Evolutionary conservation across 1,140 invertebrate genomes (phyloP).

Genomic region (Drosophila sp.): DNA sequence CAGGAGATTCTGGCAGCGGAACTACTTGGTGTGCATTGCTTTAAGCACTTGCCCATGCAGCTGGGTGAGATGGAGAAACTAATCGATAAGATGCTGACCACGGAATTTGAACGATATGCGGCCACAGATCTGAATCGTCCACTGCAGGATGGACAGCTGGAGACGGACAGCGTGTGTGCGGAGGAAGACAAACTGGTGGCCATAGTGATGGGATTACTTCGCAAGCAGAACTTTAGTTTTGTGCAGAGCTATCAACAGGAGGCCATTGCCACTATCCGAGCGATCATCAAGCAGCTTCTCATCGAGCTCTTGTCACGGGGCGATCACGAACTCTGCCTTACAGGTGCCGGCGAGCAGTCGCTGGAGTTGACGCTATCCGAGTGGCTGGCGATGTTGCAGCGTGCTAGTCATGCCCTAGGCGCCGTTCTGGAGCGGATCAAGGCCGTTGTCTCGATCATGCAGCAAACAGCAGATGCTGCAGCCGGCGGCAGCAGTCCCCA

Average conservation of each 20-base stretch:
- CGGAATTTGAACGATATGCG: constrained; percentile 97
- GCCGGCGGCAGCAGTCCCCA: constrained; percentile 83
- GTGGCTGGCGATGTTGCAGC: constrained; percentile 91
- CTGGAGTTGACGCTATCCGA: constrained; percentile 89
- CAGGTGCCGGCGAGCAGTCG: constrained; percentile 89
- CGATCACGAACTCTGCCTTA: constrained; percentile 88
- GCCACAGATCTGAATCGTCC: constrained; percentile 96
- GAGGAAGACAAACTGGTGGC: constrained; percentile 94
- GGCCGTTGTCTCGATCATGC: constrained; percentile 90
- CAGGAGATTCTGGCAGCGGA: constrained; percentile 97
- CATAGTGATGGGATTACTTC: constrained; percentile 94
- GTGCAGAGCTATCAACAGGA: constrained; percentile 95
- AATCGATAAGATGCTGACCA: constrained; percentile 98
- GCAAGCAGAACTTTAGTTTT: constrained; percentile 94
- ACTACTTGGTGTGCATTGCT: constrained; percentile 95
- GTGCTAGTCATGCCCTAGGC: constrained; percentile 89
- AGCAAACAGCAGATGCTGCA: constrained; percentile 87
- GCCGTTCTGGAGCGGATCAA: constrained; percentile 88
- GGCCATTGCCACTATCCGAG: constrained; percentile 94
- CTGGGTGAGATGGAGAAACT: constrained; percentile 98
- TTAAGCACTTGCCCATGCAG: constrained; percentile 97
- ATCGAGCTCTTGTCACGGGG: constrained; percentile 90
- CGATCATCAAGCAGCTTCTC: constrained; percentile 94
- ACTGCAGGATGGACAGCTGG: constrained; percentile 86
- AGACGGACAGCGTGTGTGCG: constrained; percentile 87